Conservation (phyloP, 1,140 invertebrate genomes). For the Lepidotrigona ventralis region DNA sequence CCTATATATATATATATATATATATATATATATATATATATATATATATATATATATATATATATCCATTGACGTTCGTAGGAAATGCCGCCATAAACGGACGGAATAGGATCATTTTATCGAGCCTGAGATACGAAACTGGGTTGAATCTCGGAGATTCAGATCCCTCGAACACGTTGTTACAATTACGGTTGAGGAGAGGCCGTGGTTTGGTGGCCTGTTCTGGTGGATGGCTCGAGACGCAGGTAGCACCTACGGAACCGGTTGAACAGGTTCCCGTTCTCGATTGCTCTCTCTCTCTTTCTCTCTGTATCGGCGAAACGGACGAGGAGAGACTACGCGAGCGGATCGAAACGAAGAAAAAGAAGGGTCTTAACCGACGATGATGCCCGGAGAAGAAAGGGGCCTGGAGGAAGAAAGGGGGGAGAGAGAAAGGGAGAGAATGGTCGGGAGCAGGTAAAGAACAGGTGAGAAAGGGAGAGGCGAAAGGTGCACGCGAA, state of each 20-base stretch:
- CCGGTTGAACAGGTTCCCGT: constrained; percentile 55
- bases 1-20: too few species aligned
- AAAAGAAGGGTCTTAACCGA: constrained; percentile 52
- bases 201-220: neutral
- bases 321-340: neutral
- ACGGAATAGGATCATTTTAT: neutral
- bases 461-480: neutral
- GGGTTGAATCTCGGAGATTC: constrained; percentile 16
- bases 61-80: too few species aligned
- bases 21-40: too few species aligned
- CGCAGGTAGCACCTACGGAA: constrained; percentile 57
- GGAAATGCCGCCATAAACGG: neutral
- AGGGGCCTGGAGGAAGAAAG: neutral
- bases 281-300: neutral
- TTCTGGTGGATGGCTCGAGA: constrained; percentile 5
- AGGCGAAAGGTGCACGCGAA: constrained; percentile 42
- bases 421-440: constrained; percentile 36
- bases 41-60: too few species aligned
- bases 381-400: constrained; percentile 37
- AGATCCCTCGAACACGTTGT: neutral
- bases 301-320: neutral
- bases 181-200: constrained; percentile 21
- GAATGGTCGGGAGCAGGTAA: neutral
- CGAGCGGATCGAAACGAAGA: neutral
- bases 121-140: constrained; percentile 37